Percentiles rank a stretch among this genome's conserved stretches.
phyloP scores from a whole-genome alignment of 1,140 invertebrate genomes.

The Drosophila burlai region DNA sequence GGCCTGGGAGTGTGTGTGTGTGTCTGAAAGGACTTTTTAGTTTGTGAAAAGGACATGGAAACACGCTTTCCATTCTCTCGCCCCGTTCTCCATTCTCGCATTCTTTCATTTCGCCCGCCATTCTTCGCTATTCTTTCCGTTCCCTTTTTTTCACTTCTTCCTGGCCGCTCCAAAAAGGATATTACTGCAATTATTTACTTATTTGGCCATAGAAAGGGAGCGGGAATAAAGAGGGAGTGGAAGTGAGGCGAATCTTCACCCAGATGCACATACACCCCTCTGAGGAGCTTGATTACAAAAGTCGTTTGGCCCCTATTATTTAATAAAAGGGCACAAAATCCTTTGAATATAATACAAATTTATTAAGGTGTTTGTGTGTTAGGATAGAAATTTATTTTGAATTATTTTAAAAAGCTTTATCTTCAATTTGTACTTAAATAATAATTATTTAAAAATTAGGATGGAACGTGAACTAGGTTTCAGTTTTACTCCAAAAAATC shows the following conservation, averaged over 20 bases:
- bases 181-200: conserved; percentile 84
- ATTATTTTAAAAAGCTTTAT: background rate
- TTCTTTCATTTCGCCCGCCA: conserved; percentile 70
- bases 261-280: conserved; percentile 45
- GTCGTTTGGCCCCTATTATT: conserved; percentile 25
- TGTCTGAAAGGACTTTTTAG: conserved; percentile 79
- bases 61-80: conserved; percentile 77
- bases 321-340: conserved; percentile 1
- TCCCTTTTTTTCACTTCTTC: conserved; percentile 41
- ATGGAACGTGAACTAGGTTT: background rate
- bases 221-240: conserved; percentile 55
- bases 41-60: conserved; percentile 82
- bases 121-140: conserved; percentile 53
- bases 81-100: conserved; percentile 59
- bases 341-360: background rate
- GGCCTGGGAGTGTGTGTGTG: conserved; percentile 33
- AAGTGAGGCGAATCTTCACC: conserved; percentile 48
- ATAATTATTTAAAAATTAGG: background rate
- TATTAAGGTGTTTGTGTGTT: background rate
- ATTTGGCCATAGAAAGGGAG: conserved; percentile 78
- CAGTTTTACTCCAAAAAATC: no score
- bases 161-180: conserved; percentile 75
- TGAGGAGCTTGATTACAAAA: conserved; percentile 37
- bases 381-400: background rate
- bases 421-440: background rate